phyloP scores from a whole-genome alignment of 1,140 invertebrate genomes.

The Glossosoma conforme region DNA sequence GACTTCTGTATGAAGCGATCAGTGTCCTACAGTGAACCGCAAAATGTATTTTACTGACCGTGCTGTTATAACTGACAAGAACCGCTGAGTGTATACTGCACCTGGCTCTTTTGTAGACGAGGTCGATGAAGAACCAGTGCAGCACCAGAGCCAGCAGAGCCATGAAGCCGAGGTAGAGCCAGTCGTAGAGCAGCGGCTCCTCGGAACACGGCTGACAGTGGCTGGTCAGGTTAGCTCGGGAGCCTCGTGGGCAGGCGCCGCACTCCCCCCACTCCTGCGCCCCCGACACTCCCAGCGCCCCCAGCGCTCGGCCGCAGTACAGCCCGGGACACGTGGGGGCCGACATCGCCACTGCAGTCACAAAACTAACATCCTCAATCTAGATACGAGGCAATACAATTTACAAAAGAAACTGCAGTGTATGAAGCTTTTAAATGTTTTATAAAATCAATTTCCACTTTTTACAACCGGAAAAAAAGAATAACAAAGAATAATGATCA shows the following conservation, averaged over 20 bases:
- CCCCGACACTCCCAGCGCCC: slow-evolving; percentile 64
- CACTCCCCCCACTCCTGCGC: slow-evolving; percentile 72
- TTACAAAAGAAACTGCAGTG: no score
- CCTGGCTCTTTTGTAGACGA: slow-evolving; percentile 69
- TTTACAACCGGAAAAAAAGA: no score
- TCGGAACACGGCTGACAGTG: slow-evolving; percentile 73
- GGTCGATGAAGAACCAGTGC: slow-evolving; percentile 90
- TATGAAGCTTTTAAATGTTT: no score
- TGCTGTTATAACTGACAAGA: no score
- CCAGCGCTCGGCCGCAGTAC: slow-evolving; percentile 73
- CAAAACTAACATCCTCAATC: no score
- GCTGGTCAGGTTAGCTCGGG: slow-evolving; percentile 55
- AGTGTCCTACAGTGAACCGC: no score
- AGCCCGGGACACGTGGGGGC: slow-evolving; percentile 68
- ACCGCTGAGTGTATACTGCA: slow-evolving; percentile 35
- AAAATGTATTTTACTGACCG: no score
- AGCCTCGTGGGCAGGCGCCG: slow-evolving; percentile 83
- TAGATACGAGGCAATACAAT: no score
- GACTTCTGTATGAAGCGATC: no score
- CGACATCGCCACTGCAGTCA: no score
- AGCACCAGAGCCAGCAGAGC: slow-evolving; percentile 76
- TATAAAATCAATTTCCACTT: no score
- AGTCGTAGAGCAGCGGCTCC: slow-evolving; percentile 80
- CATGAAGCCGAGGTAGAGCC: slow-evolving; percentile 93
- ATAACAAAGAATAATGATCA: no score